Evolutionary conservation across 2,888 invertebrate genomes (phyloP), one percentile per base, ranked within the genome.

Genomic region (Spilarctia lutea): DNA sequence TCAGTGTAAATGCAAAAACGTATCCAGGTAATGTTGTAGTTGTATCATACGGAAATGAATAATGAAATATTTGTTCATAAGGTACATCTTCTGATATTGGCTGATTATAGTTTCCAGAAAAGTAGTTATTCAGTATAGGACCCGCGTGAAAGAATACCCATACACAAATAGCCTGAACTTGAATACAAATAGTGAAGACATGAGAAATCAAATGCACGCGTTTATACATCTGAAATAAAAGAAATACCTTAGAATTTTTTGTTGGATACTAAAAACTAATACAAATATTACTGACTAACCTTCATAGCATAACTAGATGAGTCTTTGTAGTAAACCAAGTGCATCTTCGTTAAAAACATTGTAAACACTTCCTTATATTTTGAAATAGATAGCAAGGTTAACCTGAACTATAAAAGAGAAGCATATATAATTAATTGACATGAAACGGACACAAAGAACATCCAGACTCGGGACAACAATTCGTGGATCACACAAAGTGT

Each of bases 301-400:
- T 65, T 30, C 74, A 73, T 76, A 24, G 81, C 73, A 33, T 68
- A 77, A 35, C 63, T 56, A 66, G 81, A 81, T 11, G 16, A 7
- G 3, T 72, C 65, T 73, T 77, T 76, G n/a, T 65, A 79, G 35
- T 68, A 82, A 30, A 79, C 45, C 8, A 82, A 48, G 13, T 81
- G 81, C 60, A 72, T 73, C 72, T 75, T 42, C 16, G 72, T 79
- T 7, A 81, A 16, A 60, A 68, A 79, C n/a, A 2, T 4, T 10
- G 45, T 0, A 7, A 45, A 1, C 13, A 72, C 33, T 1, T 56
- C 60, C 60, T 71, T 75, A 63, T 72, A 81, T 60, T 68, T 79
- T 13, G 24, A n/a, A 2, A 81, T 24, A 0, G 76, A 65, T 35
- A 48, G 67, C 1, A 69, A 1, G 10, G 76, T 1, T 3, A 67